These are phyloP conservation scores for Hydra vulgaris DNA, from an alignment of 30 jellyfish, hydroid and myxozoan genomes.

Conservation along the genomic window DNA sequence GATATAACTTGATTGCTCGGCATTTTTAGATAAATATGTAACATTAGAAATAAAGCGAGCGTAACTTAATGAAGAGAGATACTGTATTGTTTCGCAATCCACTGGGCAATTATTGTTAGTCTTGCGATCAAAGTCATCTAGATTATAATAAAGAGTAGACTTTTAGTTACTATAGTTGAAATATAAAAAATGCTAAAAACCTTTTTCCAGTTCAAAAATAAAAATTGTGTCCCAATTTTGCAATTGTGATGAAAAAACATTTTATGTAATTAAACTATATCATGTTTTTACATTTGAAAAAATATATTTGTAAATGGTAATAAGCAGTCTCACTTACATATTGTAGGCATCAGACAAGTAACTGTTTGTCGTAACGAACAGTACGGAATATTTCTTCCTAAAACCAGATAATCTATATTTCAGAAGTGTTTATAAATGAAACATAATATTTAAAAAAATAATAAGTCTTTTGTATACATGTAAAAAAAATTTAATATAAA, in stretches of 20 bases:
- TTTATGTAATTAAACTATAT: no score
- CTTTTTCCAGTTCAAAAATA: no score
- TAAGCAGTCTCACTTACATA: conserved; percentile 26
- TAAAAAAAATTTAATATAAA: no score
- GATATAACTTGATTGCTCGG: neutral
- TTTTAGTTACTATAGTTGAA: neutral
- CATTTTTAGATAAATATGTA: conserved; percentile 30
- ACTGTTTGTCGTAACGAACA: conserved; percentile 63
- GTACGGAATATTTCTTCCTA: conserved; percentile 50
- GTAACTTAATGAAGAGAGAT: conserved; percentile 48
- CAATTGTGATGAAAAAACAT: no score
- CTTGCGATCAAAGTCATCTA: conserved; percentile 65
- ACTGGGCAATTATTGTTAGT: conserved; percentile 89
- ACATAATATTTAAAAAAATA: no score
- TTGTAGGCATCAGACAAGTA: conserved; percentile 54
- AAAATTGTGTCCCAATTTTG: no score
- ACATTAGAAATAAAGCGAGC: conserved; percentile 80
- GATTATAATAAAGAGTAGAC: neutral
- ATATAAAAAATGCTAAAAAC: no score
- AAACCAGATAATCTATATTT: no score
- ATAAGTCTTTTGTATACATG: no score
- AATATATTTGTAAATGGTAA: no score
- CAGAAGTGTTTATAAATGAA: no score
- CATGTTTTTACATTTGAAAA: no score
- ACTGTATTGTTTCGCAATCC: conserved; percentile 76